These are phyloP conservation scores for Cephalopachus bancanus DNA, from an alignment of 2,797 vertebrate genomes.

Conservation along the genomic window DNA sequence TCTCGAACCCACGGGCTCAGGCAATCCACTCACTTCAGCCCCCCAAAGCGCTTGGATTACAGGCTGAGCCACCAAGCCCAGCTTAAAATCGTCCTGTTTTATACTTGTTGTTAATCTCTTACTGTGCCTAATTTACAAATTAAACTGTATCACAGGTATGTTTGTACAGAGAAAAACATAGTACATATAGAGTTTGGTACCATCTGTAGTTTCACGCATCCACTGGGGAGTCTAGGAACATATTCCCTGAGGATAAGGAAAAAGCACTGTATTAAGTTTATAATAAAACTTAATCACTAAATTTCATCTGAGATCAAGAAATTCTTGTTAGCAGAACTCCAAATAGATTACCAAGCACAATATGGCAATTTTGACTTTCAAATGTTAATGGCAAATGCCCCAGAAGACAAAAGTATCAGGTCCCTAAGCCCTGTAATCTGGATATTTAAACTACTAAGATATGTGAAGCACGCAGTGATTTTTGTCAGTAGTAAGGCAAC, in stretches of 20 bases:
- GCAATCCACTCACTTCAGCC: too few species aligned
- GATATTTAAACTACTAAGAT: background rate
- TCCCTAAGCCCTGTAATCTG: background rate
- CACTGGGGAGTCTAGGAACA: background rate
- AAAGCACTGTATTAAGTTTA: background rate
- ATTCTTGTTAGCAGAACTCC: conserved; percentile 35
- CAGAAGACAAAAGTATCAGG: background rate
- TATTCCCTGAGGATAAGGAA: background rate
- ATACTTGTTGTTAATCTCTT: background rate
- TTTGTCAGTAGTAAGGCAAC: background rate
- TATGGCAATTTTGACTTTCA: conserved; percentile 13
- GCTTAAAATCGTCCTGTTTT: background rate
- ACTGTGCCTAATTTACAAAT: background rate
- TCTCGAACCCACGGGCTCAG: too few species aligned
- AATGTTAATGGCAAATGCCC: conserved; percentile 22
- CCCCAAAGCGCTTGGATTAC: too few species aligned
- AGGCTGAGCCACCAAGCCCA: too few species aligned
- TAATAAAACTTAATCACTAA: conserved; percentile 6
- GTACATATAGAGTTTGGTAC: background rate
- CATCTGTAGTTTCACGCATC: background rate
- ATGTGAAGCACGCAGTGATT: background rate
- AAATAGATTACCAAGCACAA: background rate
- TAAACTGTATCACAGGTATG: background rate
- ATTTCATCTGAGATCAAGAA: conserved; percentile 24
- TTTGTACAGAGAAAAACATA: background rate